A percentile compares a stretch with the other conserved stretches of the same genome.
phyloP scores from a whole-genome alignment of 2,113 vertebrate genomes.

The Sisor rabdophorus region DNA sequence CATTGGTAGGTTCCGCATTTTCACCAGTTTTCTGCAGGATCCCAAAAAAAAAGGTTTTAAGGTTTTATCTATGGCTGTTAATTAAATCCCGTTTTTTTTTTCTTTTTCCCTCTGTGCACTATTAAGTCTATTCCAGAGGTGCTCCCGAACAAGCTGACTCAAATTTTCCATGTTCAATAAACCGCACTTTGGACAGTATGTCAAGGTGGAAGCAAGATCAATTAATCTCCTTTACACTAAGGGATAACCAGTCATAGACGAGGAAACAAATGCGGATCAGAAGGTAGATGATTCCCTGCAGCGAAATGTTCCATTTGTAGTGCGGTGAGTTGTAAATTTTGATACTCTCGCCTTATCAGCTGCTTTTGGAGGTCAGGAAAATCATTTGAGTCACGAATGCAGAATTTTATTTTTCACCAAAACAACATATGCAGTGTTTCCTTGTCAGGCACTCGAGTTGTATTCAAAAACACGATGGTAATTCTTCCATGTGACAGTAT shows the following conservation, averaged over 20 bases:
- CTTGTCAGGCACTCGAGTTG: too few relatives aligned
- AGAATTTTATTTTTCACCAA: neutral
- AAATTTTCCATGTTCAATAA: constrained; percentile 3
- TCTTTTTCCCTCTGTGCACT: neutral
- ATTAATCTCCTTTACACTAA: constrained; percentile 18
- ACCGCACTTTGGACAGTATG: neutral
- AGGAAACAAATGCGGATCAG: neutral
- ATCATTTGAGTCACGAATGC: neutral
- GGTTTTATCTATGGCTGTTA: neutral
- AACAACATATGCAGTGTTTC: neutral
- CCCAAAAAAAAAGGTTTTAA: neutral
- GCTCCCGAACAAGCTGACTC: constrained; percentile 12
- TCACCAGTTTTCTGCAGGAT: neutral
- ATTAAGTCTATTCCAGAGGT: neutral
- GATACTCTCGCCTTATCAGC: neutral
- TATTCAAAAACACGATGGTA: too few relatives aligned
- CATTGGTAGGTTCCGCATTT: neutral
- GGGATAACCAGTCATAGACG: neutral
- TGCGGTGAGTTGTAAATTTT: neutral
- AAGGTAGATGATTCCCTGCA: neutral
- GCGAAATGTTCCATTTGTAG: neutral
- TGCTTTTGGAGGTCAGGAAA: neutral
- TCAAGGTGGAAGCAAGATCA: neutral
- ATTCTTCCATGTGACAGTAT: too few relatives aligned
- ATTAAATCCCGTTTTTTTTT: neutral